These are phyloP conservation scores for Mythimna ferrago DNA, from an alignment of 2,888 invertebrate genomes.

Conservation along the genomic window DNA sequence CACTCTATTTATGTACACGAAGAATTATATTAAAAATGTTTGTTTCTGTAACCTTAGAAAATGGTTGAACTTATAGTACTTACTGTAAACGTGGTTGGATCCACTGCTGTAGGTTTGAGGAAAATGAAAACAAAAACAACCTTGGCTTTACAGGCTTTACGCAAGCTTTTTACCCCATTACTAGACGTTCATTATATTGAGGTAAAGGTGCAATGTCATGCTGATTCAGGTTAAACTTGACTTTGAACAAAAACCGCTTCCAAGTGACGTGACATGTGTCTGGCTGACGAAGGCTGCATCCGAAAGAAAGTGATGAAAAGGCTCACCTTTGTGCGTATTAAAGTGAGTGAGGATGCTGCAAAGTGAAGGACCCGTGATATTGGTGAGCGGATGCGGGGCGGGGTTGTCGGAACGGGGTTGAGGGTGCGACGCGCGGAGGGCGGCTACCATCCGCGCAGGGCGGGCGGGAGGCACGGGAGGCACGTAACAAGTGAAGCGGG, in stretches of 20 bases:
- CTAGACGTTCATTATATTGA: constrained; percentile 36
- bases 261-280: constrained; percentile 47
- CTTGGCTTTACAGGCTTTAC: constrained; percentile 23
- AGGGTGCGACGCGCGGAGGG: constrained; percentile 71
- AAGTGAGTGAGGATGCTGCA: constrained; percentile 83
- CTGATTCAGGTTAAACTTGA: constrained; percentile 25
- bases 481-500: constrained; percentile 90
- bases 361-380: constrained; percentile 86
- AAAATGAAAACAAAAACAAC: constrained; percentile 39
- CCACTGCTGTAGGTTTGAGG: background rate
- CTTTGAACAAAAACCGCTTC: constrained; percentile 32
- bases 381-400: constrained; percentile 84
- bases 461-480: constrained; percentile 86
- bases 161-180: constrained; percentile 20
- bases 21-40: background rate
- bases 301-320: constrained; percentile 58
- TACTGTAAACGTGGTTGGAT: background rate
- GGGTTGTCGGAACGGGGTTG: constrained; percentile 77
- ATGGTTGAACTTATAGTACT: constrained; percentile 12
- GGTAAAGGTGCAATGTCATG: constrained; percentile 37
- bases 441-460: constrained; percentile 77
- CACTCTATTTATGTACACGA: constrained; percentile 16
- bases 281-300: constrained; percentile 58
- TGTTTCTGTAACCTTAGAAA: constrained; percentile 22
- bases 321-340: constrained; percentile 70